These are phyloP conservation scores for Tangara arthus DNA, from an alignment of 2,797 vertebrate species.

Conservation along the genomic window DNA sequence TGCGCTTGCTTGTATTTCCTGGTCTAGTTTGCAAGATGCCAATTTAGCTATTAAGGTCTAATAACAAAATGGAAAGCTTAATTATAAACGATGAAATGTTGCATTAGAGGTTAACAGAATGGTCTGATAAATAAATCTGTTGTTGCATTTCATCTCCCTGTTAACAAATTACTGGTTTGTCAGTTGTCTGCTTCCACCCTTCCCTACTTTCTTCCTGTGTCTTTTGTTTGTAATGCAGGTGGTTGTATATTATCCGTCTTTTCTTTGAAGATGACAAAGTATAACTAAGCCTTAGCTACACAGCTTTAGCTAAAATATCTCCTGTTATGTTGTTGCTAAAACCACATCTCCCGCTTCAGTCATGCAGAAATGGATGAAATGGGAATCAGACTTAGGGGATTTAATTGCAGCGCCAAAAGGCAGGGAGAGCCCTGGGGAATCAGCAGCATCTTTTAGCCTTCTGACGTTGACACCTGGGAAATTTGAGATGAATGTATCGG, in stretches of 20 bases:
- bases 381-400: slow-evolving; percentile 9
- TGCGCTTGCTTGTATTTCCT: neutral
- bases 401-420: slow-evolving; percentile 23
- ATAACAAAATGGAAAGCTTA: slow-evolving; percentile 38
- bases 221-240: neutral
- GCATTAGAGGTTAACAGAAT: slow-evolving; percentile 29
- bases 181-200: neutral
- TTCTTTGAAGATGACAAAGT: slow-evolving; percentile 8
- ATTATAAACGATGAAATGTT: slow-evolving; percentile 33
- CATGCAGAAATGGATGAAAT: slow-evolving; percentile 33
- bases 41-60: slow-evolving; percentile 39
- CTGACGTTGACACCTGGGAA: neutral
- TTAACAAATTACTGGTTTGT: slow-evolving; percentile 18
- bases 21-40: neutral
- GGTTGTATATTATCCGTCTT: neutral
- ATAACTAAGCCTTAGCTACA: neutral
- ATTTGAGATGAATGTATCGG: neutral
- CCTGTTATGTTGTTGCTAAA: neutral
- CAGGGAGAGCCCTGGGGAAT: neutral
- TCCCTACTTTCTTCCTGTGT: neutral
- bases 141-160: neutral
- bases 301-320: neutral
- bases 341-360: slow-evolving; percentile 4
- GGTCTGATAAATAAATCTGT: slow-evolving; percentile 28
- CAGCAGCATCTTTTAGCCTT: neutral